Conservation (phyloP, 2,888 invertebrate species). For the Flabesymbios commensalis region DNA sequence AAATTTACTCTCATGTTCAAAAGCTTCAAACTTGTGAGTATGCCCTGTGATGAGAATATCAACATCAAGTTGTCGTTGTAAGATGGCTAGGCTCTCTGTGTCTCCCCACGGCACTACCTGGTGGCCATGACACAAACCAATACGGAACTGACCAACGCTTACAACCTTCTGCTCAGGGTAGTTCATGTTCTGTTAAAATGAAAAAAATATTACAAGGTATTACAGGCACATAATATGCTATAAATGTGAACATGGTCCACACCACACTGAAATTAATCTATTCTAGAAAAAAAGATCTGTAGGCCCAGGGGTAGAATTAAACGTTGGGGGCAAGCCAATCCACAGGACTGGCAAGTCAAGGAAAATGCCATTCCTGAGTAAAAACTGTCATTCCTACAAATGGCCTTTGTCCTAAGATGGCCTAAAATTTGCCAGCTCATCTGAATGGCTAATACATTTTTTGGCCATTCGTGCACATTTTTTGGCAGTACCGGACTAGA, state of each 20-base stretch:
- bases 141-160: conserved; percentile 97
- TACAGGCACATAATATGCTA: not conserved
- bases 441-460: not conserved
- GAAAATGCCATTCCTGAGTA: too few species aligned
- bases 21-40: conserved; percentile 97
- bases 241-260: not conserved
- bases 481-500: too few species aligned
- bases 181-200: conserved; percentile 72
- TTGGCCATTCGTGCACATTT: too few species aligned
- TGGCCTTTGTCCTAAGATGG: too few species aligned
- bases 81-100: conserved; percentile 86
- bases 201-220: not conserved
- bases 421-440: too few species aligned
- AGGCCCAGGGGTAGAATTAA: not conserved
- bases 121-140: conserved; percentile 96
- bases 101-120: conserved; percentile 84
- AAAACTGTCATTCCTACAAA: too few species aligned
- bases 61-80: conserved; percentile 96
- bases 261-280: not conserved
- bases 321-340: too few species aligned
- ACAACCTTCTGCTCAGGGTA: conserved; percentile 97
- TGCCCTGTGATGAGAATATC: conserved; percentile 98
- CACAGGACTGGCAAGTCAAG: too few species aligned
- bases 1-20: conserved; percentile 97
- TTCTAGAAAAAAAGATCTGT: not conserved